Evolutionary conservation across 2,888 invertebrate species (phyloP).

Genomic region (Nomada flava): DNA sequence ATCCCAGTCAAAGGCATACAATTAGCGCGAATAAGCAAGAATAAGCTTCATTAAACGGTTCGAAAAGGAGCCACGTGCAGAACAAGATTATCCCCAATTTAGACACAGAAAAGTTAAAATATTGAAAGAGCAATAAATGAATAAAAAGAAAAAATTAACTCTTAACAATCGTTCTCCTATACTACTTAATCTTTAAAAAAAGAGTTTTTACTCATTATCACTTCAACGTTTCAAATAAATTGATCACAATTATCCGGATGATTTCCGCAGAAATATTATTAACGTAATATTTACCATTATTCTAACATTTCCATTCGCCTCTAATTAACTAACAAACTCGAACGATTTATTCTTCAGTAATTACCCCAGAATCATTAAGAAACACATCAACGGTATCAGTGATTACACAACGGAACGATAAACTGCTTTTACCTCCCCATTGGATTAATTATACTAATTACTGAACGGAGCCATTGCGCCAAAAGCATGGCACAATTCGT

Average conservation of each 20-base stretch:
- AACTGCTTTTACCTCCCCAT: neutral
- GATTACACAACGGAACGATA: neutral
- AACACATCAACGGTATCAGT: neutral
- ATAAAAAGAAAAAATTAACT: neutral
- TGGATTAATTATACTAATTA: conserved; percentile 17
- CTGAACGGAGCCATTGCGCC: neutral
- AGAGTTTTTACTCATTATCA: too few relatives aligned
- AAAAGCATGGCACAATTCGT: neutral
- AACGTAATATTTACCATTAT: too few relatives aligned
- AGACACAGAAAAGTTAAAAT: neutral
- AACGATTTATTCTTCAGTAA: too few relatives aligned
- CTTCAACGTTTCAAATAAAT: too few relatives aligned
- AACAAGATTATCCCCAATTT: neutral
- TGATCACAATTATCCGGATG: too few relatives aligned
- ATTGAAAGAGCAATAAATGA: neutral
- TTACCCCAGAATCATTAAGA: too few relatives aligned
- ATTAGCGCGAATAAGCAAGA: neutral
- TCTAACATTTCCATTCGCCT: too few relatives aligned
- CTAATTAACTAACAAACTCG: too few relatives aligned
- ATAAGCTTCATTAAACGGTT: neutral
- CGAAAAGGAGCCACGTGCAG: neutral
- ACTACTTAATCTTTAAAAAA: too few relatives aligned
- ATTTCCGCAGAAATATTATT: too few relatives aligned
- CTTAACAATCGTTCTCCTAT: too few relatives aligned
- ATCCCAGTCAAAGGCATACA: neutral